Evolutionary conservation across 1,140 invertebrate genomes (phyloP).

Genomic region (Cydia strobilella): DNA sequence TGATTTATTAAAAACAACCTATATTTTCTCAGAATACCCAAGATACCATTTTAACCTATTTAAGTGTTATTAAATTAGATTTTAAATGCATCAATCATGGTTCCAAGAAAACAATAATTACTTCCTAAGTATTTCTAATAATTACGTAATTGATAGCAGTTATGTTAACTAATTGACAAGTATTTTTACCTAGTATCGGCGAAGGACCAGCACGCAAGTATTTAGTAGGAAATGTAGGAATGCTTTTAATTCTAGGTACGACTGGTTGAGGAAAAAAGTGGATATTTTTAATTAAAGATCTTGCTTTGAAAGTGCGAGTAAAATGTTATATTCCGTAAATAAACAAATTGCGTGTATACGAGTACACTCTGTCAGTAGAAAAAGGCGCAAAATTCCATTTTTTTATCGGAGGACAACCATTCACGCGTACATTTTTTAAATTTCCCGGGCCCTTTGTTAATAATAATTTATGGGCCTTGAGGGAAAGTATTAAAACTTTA

Average conservation of each 20-base stretch:
- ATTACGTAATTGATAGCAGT: background rate
- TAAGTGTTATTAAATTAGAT: background rate
- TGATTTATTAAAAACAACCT: too few species aligned
- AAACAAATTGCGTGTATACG: too few species aligned
- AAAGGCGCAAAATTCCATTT: too few species aligned
- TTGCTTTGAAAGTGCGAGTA: background rate
- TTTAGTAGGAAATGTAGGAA: background rate
- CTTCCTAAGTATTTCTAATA: background rate
- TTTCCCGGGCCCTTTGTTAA: too few species aligned
- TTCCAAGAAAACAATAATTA: conserved; percentile 9
- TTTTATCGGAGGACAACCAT: too few species aligned
- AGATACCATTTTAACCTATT: too few species aligned
- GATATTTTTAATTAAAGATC: background rate
- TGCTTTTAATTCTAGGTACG: conserved; percentile 4
- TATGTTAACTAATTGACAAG: conserved; percentile 14
- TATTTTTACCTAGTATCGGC: conserved; percentile 21
- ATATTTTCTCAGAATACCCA: too few species aligned
- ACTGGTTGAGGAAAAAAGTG: background rate
- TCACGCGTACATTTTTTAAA: too few species aligned
- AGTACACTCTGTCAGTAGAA: too few species aligned
- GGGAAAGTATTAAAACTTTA: too few species aligned
- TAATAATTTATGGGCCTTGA: too few species aligned
- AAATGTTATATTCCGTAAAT: background rate
- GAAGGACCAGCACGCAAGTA: background rate
- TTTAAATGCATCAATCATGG: background rate